Evolutionary conservation across 2,797 vertebrate genomes (phyloP), one percentile per base, ranked within the genome.

Genomic region (Siniperca undulata): DNA sequence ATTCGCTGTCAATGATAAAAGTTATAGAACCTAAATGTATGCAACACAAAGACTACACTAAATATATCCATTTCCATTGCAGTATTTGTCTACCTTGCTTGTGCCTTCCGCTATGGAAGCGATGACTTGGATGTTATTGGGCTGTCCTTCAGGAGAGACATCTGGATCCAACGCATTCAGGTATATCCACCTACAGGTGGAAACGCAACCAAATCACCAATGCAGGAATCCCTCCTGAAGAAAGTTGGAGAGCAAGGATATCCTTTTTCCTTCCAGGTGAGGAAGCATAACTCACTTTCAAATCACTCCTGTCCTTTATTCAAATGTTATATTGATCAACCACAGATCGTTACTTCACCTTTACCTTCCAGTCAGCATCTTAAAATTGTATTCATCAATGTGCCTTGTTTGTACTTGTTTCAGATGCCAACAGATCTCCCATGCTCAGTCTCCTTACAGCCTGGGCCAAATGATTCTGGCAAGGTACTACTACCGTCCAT

Each of bases 61-160:
- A 77, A 58, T 10, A 14, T 30, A 2, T 67, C 11, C 2, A 67
- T 67, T 83, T 64, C 79, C 50, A 38, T 65, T 82, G n/a, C 89
- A 98, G 98, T 98, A 42, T 98, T 94, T 0, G 96, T 97, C 86
- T 96, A 94, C 0, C 91, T 99, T 77, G 96, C 96, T 1, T 98
- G 97, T 72, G 97, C 96, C 2, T 99, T 99, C 85, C 96, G 95
- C 84, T 98, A 98, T 8, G 97, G 97, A 78, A 96, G 95, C 2
- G 97, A 99, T 0, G 97, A 99, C 89, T 90, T 99, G 85, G 97
- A 97, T 0, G 96, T 99, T 14, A 97, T 98, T 0, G 97, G 97
- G 1, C 65, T 99, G 89, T 97, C 95, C 75, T 98, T 97, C 94
- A 94, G 95, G 80, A 98, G 97, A 95, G 97, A 98, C 89, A 94